Percentiles rank a stretch among this genome's conserved stretches.
phyloP scores from a whole-genome alignment of 92 coral and sea anemone genomes.

The Porites divaricata region DNA sequence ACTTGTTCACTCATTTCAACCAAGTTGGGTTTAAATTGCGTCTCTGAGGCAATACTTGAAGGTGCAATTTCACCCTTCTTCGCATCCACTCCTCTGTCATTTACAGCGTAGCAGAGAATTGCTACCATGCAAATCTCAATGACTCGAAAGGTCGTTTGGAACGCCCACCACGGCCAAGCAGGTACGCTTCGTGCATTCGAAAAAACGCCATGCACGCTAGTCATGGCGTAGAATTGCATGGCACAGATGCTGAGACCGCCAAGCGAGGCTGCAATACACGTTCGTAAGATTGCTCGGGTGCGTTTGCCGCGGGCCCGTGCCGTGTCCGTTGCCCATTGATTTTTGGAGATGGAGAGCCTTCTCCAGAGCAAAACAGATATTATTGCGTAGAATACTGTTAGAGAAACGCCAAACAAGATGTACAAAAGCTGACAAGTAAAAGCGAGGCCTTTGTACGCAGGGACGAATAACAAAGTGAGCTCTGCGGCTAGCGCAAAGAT shows the following conservation, averaged over 20 bases:
- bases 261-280: constrained; percentile 64
- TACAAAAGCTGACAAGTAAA: constrained; percentile 78
- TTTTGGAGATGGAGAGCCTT: constrained; percentile 38
- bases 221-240: constrained; percentile 72
- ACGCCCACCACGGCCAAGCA: constrained; percentile 87
- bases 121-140: constrained; percentile 71
- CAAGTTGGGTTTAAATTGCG: not conserved
- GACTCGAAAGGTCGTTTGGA: constrained; percentile 62
- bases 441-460: constrained; percentile 50
- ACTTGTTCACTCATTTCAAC: not conserved
- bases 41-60: not conserved
- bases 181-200: constrained; percentile 53
- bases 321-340: constrained; percentile 15
- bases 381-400: constrained; percentile 61
- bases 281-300: constrained; percentile 59
- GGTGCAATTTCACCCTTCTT: constrained; percentile 31
- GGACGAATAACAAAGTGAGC: constrained; percentile 60
- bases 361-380: constrained; percentile 67
- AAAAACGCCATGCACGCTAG: constrained; percentile 73
- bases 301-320: constrained; percentile 39
- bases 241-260: constrained; percentile 70
- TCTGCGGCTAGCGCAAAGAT: constrained; percentile 73
- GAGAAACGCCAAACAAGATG: constrained; percentile 48
- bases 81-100: constrained; percentile 4
- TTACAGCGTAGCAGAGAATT: constrained; percentile 38